Evolutionary conservation across 2,797 vertebrate species (phyloP).

Genomic region (Phaenicophaeus curvirostris): DNA sequence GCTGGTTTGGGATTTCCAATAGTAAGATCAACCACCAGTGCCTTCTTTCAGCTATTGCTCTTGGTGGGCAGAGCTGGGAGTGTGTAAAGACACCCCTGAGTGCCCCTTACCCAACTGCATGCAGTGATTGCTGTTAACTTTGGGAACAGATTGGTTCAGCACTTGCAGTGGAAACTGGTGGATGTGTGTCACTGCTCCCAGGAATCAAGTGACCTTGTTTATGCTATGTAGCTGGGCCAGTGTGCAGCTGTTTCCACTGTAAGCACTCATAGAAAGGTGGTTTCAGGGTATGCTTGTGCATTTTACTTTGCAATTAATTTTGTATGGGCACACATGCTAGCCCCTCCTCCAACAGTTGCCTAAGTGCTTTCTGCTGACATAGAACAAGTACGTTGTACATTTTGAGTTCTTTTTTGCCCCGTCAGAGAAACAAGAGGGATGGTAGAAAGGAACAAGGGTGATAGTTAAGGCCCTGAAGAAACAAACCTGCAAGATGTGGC

Average conservation of each 20-base stretch:
- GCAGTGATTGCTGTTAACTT: not conserved
- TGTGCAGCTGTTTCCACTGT: not conserved
- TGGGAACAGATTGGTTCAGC: fast-evolving
- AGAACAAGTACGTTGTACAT: not conserved
- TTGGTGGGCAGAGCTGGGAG: not conserved
- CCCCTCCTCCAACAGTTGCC: not conserved
- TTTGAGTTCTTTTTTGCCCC: not conserved
- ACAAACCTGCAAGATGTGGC: not conserved
- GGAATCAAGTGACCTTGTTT: slow-evolving; percentile 32
- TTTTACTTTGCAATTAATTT: slow-evolving; percentile 15
- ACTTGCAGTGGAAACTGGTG: not conserved
- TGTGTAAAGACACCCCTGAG: not conserved
- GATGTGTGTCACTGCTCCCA: not conserved
- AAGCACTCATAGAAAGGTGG: not conserved
- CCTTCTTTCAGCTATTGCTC: not conserved
- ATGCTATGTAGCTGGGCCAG: not conserved
- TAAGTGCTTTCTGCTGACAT: not conserved
- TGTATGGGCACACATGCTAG: not conserved
- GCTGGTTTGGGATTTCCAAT: not conserved
- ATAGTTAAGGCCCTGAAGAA: not conserved
- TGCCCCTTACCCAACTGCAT: not conserved
- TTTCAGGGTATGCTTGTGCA: slow-evolving; percentile 33
- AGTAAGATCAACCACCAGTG: not conserved
- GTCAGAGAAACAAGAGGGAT: not conserved
- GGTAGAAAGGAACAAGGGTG: not conserved